phyloP scores from a whole-genome alignment of 2,888 invertebrate genomes.

The Ptilodon capucinus region DNA sequence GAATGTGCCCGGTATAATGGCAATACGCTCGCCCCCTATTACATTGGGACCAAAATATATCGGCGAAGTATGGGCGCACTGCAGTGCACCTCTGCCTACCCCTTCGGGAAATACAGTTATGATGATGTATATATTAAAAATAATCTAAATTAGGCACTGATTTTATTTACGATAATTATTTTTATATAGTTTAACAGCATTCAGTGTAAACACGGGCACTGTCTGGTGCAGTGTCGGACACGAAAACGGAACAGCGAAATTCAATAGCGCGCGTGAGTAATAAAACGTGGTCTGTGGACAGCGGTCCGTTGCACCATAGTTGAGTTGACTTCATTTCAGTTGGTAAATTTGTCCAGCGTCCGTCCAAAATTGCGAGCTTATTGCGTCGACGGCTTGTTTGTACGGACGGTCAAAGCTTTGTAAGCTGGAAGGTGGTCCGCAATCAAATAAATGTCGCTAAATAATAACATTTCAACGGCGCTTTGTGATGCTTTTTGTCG shows the following conservation, averaged over 20 bases:
- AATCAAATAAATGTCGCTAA: conserved; percentile 58
- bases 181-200: not conserved
- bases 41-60: too few species aligned
- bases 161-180: too few species aligned
- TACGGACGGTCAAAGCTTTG: conserved; percentile 71
- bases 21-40: too few species aligned
- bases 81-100: too few species aligned
- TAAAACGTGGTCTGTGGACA: conserved; percentile 76
- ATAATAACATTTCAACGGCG: conserved; percentile 36
- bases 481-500: conserved; percentile 1
- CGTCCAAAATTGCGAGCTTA: conserved; percentile 73
- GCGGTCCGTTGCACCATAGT: conserved; percentile 58
- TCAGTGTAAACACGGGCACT: conserved; percentile 11
- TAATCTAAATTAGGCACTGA: not conserved
- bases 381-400: conserved; percentile 74
- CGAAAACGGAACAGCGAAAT: conserved; percentile 60
- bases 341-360: conserved; percentile 75
- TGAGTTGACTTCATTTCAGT: conserved; percentile 75
- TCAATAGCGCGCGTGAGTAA: conserved; percentile 68
- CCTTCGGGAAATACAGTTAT: too few species aligned
- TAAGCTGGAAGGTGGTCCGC: conserved; percentile 60
- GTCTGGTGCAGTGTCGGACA: conserved; percentile 32
- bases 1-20: too few species aligned
- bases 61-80: too few species aligned
- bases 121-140: too few species aligned